Percentiles rank a stretch among this genome's conserved stretches.
These are phyloP conservation scores for Drosophila barbarae DNA, from an alignment of 2,888 invertebrate genomes.

Conservation along the genomic window DNA sequence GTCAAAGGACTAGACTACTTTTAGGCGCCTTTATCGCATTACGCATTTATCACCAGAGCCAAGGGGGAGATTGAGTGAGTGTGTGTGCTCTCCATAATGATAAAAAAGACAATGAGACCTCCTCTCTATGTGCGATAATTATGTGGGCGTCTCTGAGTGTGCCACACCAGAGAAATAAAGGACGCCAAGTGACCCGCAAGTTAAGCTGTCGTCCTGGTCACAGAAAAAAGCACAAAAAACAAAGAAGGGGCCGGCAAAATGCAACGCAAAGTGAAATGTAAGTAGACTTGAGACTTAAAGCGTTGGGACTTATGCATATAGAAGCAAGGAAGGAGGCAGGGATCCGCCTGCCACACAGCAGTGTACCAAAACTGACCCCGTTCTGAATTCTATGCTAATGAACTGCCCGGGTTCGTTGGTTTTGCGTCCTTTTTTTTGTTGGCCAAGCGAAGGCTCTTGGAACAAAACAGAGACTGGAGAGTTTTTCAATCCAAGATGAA, in stretches of 20 bases:
- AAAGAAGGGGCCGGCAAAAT: constrained; percentile 35
- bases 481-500: constrained; percentile 8
- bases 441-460: not conserved
- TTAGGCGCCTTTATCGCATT: constrained; percentile 63
- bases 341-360: constrained; percentile 1
- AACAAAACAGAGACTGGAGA: constrained; percentile 6
- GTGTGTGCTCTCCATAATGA: constrained; percentile 42
- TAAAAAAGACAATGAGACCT: constrained; percentile 47
- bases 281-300: constrained; percentile 52
- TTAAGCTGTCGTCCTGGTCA: constrained; percentile 31
- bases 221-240: constrained; percentile 1
- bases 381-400: constrained; percentile 54
- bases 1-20: constrained; percentile 60
- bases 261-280: constrained; percentile 55
- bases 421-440: constrained; percentile 19
- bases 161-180: constrained; percentile 27
- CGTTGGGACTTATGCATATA: constrained; percentile 40
- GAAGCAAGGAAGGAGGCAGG: not conserved
- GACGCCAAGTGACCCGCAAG: constrained; percentile 51
- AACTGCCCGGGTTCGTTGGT: constrained; percentile 32
- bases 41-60: constrained; percentile 39
- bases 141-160: constrained; percentile 43
- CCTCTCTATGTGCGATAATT: constrained; percentile 48
- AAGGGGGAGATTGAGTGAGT: constrained; percentile 11
- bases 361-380: constrained; percentile 26